These are phyloP conservation scores for Petrocephalus schoutedeni DNA, from an alignment of 2,797 vertebrate species.

Conservation along the genomic window DNA sequence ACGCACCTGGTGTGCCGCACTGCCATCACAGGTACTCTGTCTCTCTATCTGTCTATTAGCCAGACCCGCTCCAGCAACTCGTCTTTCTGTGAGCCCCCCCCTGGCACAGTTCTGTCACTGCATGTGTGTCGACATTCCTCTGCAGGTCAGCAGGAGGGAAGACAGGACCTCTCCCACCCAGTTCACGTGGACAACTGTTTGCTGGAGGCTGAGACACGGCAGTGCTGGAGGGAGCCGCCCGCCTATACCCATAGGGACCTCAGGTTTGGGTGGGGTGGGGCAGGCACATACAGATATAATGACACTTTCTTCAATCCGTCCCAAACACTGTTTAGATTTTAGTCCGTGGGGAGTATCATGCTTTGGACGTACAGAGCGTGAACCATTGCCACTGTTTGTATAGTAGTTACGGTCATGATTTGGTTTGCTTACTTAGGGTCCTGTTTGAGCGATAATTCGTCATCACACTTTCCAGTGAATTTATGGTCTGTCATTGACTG, in stretches of 20 bases:
- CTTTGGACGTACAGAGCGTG: background rate
- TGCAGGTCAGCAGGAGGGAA: conserved; percentile 80
- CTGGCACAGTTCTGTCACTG: background rate
- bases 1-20: conserved; percentile 90
- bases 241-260: conserved; percentile 91
- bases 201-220: conserved; percentile 83
- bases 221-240: conserved; percentile 89
- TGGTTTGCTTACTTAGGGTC: background rate
- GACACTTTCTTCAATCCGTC: background rate
- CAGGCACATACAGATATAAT: background rate
- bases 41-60: background rate
- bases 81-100: background rate
- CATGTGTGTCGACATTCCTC: background rate
- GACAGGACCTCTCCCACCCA: conserved; percentile 89
- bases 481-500: background rate
- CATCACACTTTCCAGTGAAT: background rate
- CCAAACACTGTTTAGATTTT: background rate
- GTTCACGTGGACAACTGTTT: conserved; percentile 96
- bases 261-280: conserved; percentile 62
- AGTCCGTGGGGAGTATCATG: background rate
- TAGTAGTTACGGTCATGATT: background rate
- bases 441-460: background rate
- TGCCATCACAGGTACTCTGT: conserved; percentile 71
- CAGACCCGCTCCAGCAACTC: too few species aligned
- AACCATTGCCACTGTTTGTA: background rate